A percentile compares a stretch with the other conserved stretches of the same genome.
Evolutionary conservation across 2,888 invertebrate genomes (phyloP).

Genomic region (Agrotis ipsilon): DNA sequence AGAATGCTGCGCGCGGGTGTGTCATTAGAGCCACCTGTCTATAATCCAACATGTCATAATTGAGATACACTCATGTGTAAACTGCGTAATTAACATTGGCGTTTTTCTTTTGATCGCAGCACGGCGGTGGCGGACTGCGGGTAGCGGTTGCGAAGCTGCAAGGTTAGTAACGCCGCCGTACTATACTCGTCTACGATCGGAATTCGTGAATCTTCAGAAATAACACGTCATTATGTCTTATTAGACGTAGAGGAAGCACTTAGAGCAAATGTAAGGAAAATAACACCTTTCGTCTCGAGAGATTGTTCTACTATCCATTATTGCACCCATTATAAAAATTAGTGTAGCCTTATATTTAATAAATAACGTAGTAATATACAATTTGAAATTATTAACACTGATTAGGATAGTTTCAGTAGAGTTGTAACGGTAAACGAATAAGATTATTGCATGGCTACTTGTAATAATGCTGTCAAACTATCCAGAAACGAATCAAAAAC

Average conservation of each 20-base stretch:
- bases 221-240: conserved; percentile 89
- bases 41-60: conserved; percentile 82
- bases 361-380: conserved; percentile 47
- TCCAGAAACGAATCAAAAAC: conserved; percentile 70
- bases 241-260: conserved; percentile 88
- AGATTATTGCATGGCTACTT: conserved; percentile 65
- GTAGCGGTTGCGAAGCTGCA: conserved; percentile 80
- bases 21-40: conserved; percentile 79
- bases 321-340: conserved; percentile 81
- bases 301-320: conserved; percentile 83
- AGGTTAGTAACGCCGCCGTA: conserved; percentile 87
- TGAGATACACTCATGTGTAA: conserved; percentile 79
- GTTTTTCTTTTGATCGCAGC: conserved; percentile 84
- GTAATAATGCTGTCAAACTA: conserved; percentile 76
- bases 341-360: conserved; percentile 73
- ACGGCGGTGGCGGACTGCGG: conserved; percentile 79
- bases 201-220: conserved; percentile 89
- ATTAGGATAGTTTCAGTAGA: conserved; percentile 55
- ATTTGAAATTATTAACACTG: conserved; percentile 60
- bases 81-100: conserved; percentile 81
- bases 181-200: conserved; percentile 83
- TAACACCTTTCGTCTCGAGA: conserved; percentile 80
- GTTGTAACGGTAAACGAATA: conserved; percentile 63
- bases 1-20: conserved; percentile 64
- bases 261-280: conserved; percentile 87